A percentile compares a stretch with the other conserved stretches of the same genome.
These are phyloP conservation scores for Acanthopagrus latus DNA, from an alignment of 2,797 vertebrate species.

Conservation along the genomic window DNA sequence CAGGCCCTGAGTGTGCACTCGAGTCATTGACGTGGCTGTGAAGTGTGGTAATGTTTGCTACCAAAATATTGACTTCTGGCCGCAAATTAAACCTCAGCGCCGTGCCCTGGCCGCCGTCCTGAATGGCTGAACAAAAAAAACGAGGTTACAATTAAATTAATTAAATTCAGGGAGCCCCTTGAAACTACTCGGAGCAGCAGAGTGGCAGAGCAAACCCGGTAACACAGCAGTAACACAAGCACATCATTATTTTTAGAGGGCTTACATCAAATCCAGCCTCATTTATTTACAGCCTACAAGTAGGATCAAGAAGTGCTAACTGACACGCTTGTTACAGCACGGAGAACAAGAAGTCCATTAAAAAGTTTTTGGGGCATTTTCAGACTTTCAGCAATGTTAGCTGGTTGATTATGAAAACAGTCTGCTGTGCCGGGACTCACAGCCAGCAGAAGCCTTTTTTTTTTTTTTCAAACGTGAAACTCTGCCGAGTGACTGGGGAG, in stretches of 20 bases:
- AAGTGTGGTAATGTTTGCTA: slow-evolving; percentile 77
- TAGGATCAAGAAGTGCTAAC: slow-evolving; percentile 72
- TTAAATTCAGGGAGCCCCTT: slow-evolving; percentile 67
- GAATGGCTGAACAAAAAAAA: slow-evolving; percentile 58
- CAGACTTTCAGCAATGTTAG: slow-evolving; percentile 69
- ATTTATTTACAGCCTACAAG: slow-evolving; percentile 64
- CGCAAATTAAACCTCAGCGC: slow-evolving; percentile 63
- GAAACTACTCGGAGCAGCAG: slow-evolving; percentile 41
- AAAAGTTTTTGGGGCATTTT: slow-evolving; percentile 64
- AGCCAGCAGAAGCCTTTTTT: slow-evolving; percentile 72
- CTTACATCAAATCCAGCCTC: slow-evolving; percentile 68
- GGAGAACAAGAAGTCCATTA: slow-evolving; percentile 68
- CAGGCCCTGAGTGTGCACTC: slow-evolving; percentile 69
- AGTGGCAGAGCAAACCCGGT: slow-evolving; percentile 29
- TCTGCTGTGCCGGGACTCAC: slow-evolving; percentile 71
- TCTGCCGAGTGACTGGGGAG: slow-evolving; percentile 73
- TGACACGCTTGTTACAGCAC: slow-evolving; percentile 68
- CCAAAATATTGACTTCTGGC: slow-evolving; percentile 77
- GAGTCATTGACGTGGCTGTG: slow-evolving; percentile 70
- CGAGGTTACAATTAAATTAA: slow-evolving; percentile 67
- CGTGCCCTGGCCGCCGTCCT: slow-evolving; percentile 31
- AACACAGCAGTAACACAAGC: slow-evolving; percentile 48
- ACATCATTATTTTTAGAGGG: slow-evolving; percentile 75
- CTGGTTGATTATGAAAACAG: slow-evolving; percentile 81
- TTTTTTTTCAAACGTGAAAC: slow-evolving; percentile 78